These are phyloP conservation scores for Drosophila grimshawi DNA, from an alignment of 1,140 invertebrate species.

Conservation along the genomic window DNA sequence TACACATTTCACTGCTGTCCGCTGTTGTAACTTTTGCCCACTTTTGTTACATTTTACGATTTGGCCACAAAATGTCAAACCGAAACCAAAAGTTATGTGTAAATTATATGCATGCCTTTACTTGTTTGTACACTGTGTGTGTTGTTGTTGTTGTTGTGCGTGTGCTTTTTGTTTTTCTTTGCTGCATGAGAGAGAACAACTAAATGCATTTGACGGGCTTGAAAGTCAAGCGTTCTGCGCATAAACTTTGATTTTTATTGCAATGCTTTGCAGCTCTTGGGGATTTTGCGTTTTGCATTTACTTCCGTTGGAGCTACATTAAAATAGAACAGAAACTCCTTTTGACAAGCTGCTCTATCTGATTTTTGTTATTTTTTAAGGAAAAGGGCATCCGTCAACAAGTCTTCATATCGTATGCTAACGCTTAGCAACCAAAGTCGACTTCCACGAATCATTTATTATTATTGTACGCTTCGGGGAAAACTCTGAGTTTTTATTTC, in stretches of 20 bases:
- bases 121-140: background rate
- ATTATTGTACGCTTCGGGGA: background rate
- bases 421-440: too few species aligned
- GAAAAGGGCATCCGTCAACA: too few species aligned
- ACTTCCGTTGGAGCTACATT: background rate
- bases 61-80: slow-evolving; percentile 79
- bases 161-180: background rate
- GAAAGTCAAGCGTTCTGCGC: slow-evolving; percentile 36
- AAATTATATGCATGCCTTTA: slow-evolving; percentile 47
- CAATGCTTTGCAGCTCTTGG: slow-evolving; percentile 5
- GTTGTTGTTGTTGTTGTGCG: background rate
- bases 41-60: slow-evolving; percentile 77
- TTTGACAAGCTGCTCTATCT: slow-evolving; percentile 8
- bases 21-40: slow-evolving; percentile 68
- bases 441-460: background rate
- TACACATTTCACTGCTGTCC: slow-evolving; percentile 32
- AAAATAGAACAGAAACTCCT: background rate
- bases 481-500: background rate
- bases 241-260: slow-evolving; percentile 48
- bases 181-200: slow-evolving; percentile 1
- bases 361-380: background rate
- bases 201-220: slow-evolving; percentile 43
- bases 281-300: slow-evolving; percentile 7
- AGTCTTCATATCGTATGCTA: too few species aligned
- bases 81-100: slow-evolving; percentile 79